Evolutionary conservation across 1,140 invertebrate genomes (phyloP), one percentile per base, ranked within the genome.

Genomic region (Drosophila mayri): DNA sequence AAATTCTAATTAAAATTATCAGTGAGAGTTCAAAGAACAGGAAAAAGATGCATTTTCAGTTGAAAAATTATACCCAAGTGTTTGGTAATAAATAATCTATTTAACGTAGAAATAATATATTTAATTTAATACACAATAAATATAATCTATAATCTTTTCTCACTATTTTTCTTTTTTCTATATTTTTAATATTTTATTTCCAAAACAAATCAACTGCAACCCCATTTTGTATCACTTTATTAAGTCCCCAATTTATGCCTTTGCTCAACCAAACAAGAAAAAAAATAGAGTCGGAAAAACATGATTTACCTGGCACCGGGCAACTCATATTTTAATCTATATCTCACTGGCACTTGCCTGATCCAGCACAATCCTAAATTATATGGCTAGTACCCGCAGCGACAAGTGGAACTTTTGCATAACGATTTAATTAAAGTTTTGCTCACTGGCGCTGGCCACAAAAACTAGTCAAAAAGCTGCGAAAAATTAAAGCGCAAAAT

Each of bases 381-480:
- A 87, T 72, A 87, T 83, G 62, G 68, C 37, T 41, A 41, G 28
- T 28, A 57, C 44, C 70, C 68, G 70, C 77, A 80, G 78, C 79
- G 44, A 84, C 84, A 84, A 84, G 80, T 87, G 84, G 76, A 81
- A 84, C 66, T 76, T 87, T 88, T 88, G 79, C 84, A 87, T 88
- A 87, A 87, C 84, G 72, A 75, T 87, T 88, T 87, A 87, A 87
- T 87, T 88, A 84, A 84, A 88, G 84, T 78, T 78, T 64, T 52
- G 62, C 32, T 61, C 41, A 73, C 55, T 55, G 18, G 54, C 38
- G 41, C 43, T n/a, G n/a, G 22, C 20, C 35, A 61, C 32, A 71
- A 62, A 58, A 68, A 72, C 62, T 43, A 57, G 50, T 43, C 47
- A 49, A 86, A 80, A 63, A 87, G 71, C 76, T 79, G 84, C 79